Evolutionary conservation across 2,113 vertebrate species (phyloP), one percentile per base, ranked within the genome.

Genomic region (Peromyscus polionotus): DNA sequence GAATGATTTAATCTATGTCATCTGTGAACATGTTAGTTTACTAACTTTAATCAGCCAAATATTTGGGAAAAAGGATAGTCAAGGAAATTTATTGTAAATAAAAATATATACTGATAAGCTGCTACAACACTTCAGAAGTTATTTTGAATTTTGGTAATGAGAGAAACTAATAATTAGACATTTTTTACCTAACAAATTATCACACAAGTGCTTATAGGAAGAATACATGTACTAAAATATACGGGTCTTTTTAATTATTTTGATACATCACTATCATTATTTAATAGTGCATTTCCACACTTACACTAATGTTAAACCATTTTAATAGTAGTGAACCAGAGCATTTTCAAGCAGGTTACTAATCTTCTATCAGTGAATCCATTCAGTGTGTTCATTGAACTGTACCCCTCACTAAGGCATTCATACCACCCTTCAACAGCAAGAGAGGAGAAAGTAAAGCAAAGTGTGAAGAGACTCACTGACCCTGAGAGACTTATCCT

Each of bases 101-200:
- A 68, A 83, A 95, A 67, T 36, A 39, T 68, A 76, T 13, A n/a
- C 10, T 83, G 42, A 59, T 51, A 90, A 88, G 68, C 36, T 89
- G 26, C 12, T 85, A 39, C 3, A 93, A 42, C 14, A 91, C 3
- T 14, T 94, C 83, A 93, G n/a, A 92, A 80, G 33, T 28, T 91
- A 88, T 76, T 80, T 93, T 81, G 36, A 87, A 70, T 75, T 80
- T 70, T 83, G 26, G n/a, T 73, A 73, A 75, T 89, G 77, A 90
- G 33, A 51, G 51, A 88, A 63, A 93, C 14, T 72, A 39, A 81
- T 77, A 54, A 88, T 13, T 91, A 76, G 16, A 73, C 17, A 76
- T 54, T 33, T 48, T 76, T 39, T 13, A 16, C 17, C 31, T 89
- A 84, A 84, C 68, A 94, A 89, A 63, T 70, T 65, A 87, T 86